A percentile compares a stretch with the other conserved stretches of the same genome.
phyloP scores from a whole-genome alignment of 2,888 invertebrate species.

The Oeneis ivallda region DNA sequence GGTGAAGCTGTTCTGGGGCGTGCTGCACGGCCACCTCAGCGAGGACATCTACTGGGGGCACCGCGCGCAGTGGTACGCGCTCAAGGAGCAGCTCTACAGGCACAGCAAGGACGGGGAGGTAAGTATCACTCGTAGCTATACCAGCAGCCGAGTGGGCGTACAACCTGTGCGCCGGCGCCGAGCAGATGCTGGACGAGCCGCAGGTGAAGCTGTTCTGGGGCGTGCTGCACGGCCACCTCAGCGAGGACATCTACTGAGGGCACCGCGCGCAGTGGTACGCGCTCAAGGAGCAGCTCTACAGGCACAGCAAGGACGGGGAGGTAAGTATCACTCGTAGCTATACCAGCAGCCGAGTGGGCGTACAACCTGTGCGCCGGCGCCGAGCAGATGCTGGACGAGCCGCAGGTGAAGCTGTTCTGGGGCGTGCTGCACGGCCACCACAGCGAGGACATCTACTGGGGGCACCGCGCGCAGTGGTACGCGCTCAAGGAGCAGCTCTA shows the following conservation, averaged over 20 bases:
- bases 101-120: conserved; percentile 60
- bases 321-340: conserved; percentile 40
- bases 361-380: conserved; percentile 52
- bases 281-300: conserved; percentile 56
- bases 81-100: conserved; percentile 56
- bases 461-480: conserved; percentile 62
- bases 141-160: too few species aligned
- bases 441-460: conserved; percentile 70
- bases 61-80: conserved; percentile 58
- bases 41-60: conserved; percentile 71
- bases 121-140: not conserved
- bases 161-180: conserved; percentile 54
- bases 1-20: conserved; percentile 74
- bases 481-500: conserved; percentile 56
- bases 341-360: too few species aligned
- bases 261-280: conserved; percentile 61
- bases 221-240: conserved; percentile 64
- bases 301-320: conserved; percentile 56
- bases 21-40: conserved; percentile 64
- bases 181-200: conserved; percentile 74
- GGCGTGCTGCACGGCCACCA: conserved; percentile 68
- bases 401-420: conserved; percentile 73
- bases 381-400: conserved; percentile 75
- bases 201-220: conserved; percentile 75
- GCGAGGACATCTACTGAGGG: conserved; percentile 70